Percentiles rank a stretch among this genome's conserved stretches.
These are phyloP conservation scores for Spinibarbus caldwelli DNA, from an alignment of 2,797 vertebrate species.

Conservation along the genomic window DNA sequence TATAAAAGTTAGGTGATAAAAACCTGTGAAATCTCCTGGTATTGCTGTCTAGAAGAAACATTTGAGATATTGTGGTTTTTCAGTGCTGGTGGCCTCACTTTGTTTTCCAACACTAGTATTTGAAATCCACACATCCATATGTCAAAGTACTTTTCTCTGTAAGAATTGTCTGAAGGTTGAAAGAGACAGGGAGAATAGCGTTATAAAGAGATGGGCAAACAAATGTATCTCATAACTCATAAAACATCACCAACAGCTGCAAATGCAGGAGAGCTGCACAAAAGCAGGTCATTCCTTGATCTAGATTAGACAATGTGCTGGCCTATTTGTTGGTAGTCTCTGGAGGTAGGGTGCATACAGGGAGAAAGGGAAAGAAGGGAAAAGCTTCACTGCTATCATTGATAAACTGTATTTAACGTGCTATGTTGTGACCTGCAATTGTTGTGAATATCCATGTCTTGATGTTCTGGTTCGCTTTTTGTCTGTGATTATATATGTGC, in stretches of 20 bases:
- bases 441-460: not conserved
- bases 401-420: constrained; percentile 43
- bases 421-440: constrained; percentile 40
- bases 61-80: not conserved
- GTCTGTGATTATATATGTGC: not conserved
- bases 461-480: not conserved
- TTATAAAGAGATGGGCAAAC: constrained; percentile 24
- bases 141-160: not conserved
- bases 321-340: constrained; percentile 53
- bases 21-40: not conserved
- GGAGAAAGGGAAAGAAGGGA: constrained; percentile 1
- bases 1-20: not conserved
- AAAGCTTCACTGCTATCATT: constrained; percentile 40
- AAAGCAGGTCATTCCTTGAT: constrained; percentile 68
- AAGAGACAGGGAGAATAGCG: constrained; percentile 18
- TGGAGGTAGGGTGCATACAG: constrained; percentile 25
- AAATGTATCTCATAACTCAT: constrained; percentile 33
- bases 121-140: constrained; percentile 18
- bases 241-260: constrained; percentile 43
- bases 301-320: constrained; percentile 63
- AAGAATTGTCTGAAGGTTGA: not conserved
- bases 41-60: not conserved
- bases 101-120: not conserved
- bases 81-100: not conserved
- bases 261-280: constrained; percentile 46